Base-by-base conservation (phyloP, 2,113 vertebrate species). In the Synodontis membranacea region DNA sequence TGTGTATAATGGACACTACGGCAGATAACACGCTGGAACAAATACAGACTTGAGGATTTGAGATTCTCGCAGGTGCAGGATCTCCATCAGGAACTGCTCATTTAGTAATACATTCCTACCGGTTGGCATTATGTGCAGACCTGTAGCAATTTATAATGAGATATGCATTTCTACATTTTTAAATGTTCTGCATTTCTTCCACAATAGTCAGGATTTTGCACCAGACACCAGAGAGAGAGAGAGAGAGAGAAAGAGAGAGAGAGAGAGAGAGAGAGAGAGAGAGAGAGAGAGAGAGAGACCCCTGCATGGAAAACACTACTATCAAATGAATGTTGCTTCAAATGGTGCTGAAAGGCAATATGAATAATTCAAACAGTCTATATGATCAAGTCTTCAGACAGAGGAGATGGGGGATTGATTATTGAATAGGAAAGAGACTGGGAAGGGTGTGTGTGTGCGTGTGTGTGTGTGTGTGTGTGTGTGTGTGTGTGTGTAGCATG, bases 361-460 rank as follows among this genome's bases (percentile, higher is more conserved):
- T 83, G 44, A 86, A 86, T 86, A 75, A 86, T 86, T 86, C 68
- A 83, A 82, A 56, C n/a, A 75, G 68, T 34, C n/a, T 52, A 62
- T 60, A 86, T 72, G 66, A 80, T 86, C 84, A 86, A 62, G 85
- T 82, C 64, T 72, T 44, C 64, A 86, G 78, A 86, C 78, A 58
- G 34, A 56, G 28, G 39, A 56, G 84, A 42, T 52, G 84, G 31
- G 15, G 28, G 58, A 68, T 54, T 86, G 70, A 81, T 62, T 83
- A 78, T 46, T 54, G 80, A 42, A 75, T 60, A 34, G 37, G 52
- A 42, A 8, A 21, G 15, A 31, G 28, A 31, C 1, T 72, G 64
- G 4, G 31, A 70, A 50, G 48, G 7, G 64, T 58, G 75, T 83
- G 79, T 74, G 88, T 60, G 86, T 31, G 68, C 25, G 62, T 23